These are phyloP conservation scores for Callimorpha dominula DNA, from an alignment of 2,888 invertebrate species.

Conservation along the genomic window DNA sequence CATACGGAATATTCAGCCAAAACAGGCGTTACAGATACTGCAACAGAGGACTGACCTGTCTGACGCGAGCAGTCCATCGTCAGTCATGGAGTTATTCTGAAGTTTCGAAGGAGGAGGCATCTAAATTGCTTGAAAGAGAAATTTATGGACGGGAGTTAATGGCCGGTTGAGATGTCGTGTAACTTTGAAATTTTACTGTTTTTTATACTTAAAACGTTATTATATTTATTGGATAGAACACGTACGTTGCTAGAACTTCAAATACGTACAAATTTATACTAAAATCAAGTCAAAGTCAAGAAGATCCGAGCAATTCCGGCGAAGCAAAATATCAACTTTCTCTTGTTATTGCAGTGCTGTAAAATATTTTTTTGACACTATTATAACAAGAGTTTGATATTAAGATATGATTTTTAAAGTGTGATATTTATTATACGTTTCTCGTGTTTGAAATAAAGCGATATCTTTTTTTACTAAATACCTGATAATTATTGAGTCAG, in stretches of 20 bases:
- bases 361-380: too few relatives aligned
- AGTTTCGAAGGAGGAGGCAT: slow-evolving; percentile 70
- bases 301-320: too few relatives aligned
- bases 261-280: too few relatives aligned
- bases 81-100: slow-evolving; percentile 81
- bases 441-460: neutral
- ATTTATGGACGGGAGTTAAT: slow-evolving; percentile 18
- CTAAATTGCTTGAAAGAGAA: slow-evolving; percentile 45
- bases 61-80: slow-evolving; percentile 63
- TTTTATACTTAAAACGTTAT: too few relatives aligned
- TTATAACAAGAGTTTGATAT: neutral
- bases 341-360: neutral
- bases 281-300: too few relatives aligned
- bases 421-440: too few relatives aligned
- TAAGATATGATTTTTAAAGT: too few relatives aligned
- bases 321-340: neutral
- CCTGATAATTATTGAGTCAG: neutral
- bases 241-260: too few relatives aligned
- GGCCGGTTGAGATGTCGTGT: slow-evolving; percentile 34
- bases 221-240: too few relatives aligned
- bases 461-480: neutral
- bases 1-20: slow-evolving; percentile 56
- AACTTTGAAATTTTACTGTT: slow-evolving; percentile 16
- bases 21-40: slow-evolving; percentile 69
- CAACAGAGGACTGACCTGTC: slow-evolving; percentile 77